Base-by-base conservation (phyloP, 92 coral and sea anemone species). In the Porites evermanni region DNA sequence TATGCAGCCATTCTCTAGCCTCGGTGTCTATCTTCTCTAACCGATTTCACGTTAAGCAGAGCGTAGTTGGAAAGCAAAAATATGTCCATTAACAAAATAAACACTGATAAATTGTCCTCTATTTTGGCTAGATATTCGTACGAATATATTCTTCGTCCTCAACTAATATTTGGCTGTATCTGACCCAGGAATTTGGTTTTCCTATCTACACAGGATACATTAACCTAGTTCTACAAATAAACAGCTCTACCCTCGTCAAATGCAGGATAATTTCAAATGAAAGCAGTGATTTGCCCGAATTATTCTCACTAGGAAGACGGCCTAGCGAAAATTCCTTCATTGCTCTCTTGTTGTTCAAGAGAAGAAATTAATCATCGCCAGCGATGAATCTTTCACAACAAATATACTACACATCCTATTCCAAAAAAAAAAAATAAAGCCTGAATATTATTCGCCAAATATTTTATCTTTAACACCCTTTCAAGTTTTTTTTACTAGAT, bases 351-450 rank as follows among this genome's bases (percentile, higher is more conserved):
- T 52, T 61, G 70, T 56, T 63, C 56, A 63, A 8, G 14, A 54
- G 21, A 13, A 19, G 12, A 75, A 53, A 1, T 54, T 53, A 50
- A 47, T 53, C 64, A 67, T 79, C 84, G 84, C 84, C 84, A 51
- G 84, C 74, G 84, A 79, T 74, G 74, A 79, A 79, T 53, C 58
- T 7, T 26, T 67, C 64, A 26, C 52, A 67, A 65, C 79, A 51
- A 74, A 24, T 53, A 20, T 21, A 47, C 12, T 79, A 1, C 29
- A 8, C 23, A n/a, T 23, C 23, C 50, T 12, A 12, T 12, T 16
- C 9, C 18, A 6, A 38, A 4, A 38, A 38, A 38, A 38, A 4
- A 38, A 9, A 38, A 23, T 63, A 64, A 53, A 58, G 52, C 8
- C 9, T 26, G 52, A 54, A 8, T 38, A 38, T 54, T 54, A 13